phyloP scores from a whole-genome alignment of 1,140 invertebrate species.

The Bombus terrestris region DNA sequence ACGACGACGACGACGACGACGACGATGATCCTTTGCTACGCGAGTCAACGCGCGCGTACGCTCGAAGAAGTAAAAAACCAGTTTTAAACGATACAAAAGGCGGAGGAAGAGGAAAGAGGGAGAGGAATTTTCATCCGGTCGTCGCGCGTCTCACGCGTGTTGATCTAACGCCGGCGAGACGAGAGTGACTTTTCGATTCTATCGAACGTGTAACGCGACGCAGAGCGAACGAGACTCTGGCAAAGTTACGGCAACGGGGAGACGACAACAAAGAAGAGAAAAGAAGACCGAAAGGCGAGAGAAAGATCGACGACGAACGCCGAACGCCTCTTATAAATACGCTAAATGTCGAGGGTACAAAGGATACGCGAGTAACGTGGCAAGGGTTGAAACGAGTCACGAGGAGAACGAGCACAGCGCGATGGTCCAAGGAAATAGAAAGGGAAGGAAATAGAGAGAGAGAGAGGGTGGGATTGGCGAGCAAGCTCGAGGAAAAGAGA shows the following conservation, averaged over 20 bases:
- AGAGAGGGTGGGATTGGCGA: conserved; percentile 11
- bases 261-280: too few relatives aligned
- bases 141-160: neutral
- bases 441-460: neutral
- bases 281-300: neutral
- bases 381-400: conserved; percentile 4
- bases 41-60: neutral
- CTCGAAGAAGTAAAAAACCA: neutral
- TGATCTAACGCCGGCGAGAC: neutral
- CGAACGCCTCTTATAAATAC: conserved; percentile 70
- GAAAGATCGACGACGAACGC: conserved; percentile 31
- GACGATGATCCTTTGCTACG: conserved; percentile 3
- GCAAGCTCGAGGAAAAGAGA: conserved; percentile 24
- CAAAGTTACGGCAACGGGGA: neutral
- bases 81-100: neutral
- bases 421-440: neutral
- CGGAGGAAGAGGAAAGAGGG: neutral
- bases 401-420: neutral
- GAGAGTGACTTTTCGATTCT: neutral
- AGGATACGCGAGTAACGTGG: conserved; percentile 40
- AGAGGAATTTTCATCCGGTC: neutral
- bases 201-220: conserved; percentile 2
- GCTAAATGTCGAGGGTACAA: conserved; percentile 59
- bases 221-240: neutral
- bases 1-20: conserved; percentile 13